phyloP scores from a whole-genome alignment of 2,113 vertebrate species.

The Acrocephalus kingi region DNA sequence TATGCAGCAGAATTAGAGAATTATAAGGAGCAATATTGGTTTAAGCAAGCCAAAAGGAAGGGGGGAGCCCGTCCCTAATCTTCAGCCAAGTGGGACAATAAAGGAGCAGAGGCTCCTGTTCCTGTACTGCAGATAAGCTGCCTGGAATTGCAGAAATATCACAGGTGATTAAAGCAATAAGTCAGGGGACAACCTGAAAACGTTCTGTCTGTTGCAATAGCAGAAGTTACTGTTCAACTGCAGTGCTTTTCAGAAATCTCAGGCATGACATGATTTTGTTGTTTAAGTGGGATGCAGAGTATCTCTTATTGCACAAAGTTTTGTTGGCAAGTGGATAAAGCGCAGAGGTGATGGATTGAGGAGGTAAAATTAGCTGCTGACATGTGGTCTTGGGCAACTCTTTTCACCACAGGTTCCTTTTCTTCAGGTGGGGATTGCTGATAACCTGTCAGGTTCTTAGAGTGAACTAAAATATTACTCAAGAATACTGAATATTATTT shows the following conservation, averaged over 20 bases:
- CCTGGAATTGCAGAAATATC: not conserved
- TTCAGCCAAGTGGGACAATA: not conserved
- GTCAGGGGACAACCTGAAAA: not conserved
- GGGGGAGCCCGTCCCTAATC: not conserved
- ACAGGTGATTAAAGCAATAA: not conserved
- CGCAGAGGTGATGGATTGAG: not conserved
- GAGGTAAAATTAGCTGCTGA: not conserved
- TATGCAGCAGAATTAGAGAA: not conserved
- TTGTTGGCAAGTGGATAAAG: not conserved
- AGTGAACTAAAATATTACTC: not conserved
- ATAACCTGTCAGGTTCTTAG: not conserved
- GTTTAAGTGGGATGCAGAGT: not conserved
- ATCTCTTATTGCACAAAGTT: not conserved
- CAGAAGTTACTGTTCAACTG: not conserved
- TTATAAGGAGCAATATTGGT: not conserved
- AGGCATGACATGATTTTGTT: not conserved
- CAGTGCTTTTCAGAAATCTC: not conserved
- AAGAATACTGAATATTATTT: not conserved
- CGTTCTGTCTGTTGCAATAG: not conserved
- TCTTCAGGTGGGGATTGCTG: not conserved
- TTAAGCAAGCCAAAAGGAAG: not conserved
- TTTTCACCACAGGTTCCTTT: not conserved
- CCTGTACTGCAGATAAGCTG: not conserved
- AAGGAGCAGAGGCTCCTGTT: not conserved
- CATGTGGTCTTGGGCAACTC: not conserved